These are phyloP conservation scores for Lampris megalopsis DNA, from an alignment of 2,113 vertebrate genomes.

Conservation along the genomic window DNA sequence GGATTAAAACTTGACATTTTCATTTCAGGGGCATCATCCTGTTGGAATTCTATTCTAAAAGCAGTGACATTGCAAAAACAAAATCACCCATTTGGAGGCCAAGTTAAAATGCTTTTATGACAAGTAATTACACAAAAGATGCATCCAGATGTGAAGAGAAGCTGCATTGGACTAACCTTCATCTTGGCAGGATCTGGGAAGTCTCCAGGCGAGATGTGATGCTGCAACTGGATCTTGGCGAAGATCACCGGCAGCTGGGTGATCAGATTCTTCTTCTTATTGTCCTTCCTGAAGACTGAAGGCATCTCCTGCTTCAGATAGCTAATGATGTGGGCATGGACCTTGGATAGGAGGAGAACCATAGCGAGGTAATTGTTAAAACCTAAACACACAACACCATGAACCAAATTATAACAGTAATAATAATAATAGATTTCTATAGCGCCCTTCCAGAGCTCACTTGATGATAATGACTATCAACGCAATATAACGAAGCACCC, in stretches of 20 bases:
- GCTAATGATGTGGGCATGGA: constrained; percentile 93
- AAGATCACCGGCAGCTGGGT: constrained; percentile 90
- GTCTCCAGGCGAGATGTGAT: constrained; percentile 92
- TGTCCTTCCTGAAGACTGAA: constrained; percentile 91
- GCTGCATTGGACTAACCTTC: constrained; percentile 83
- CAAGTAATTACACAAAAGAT: background rate
- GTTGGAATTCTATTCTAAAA: too few species aligned
- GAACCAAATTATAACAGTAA: too few species aligned
- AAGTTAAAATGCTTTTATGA: too few species aligned
- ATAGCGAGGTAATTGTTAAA: background rate
- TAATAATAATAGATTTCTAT: too few species aligned
- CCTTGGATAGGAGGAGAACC: constrained; percentile 71
- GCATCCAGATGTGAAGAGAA: background rate
- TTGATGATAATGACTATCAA: too few species aligned
- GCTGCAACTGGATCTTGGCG: constrained; percentile 90
- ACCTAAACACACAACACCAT: background rate
- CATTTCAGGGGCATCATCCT: too few species aligned
- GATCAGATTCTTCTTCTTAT: constrained; percentile 93
- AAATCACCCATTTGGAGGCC: background rate
- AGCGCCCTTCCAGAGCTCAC: too few species aligned
- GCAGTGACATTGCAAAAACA: background rate
- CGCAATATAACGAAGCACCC: too few species aligned
- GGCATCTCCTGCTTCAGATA: constrained; percentile 95
- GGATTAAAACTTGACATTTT: background rate
- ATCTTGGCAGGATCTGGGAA: constrained; percentile 93